Evolutionary conservation across 2,113 vertebrate genomes (phyloP), one percentile per base, ranked within the genome.

Genomic region (Argyrosomus japonicus): DNA sequence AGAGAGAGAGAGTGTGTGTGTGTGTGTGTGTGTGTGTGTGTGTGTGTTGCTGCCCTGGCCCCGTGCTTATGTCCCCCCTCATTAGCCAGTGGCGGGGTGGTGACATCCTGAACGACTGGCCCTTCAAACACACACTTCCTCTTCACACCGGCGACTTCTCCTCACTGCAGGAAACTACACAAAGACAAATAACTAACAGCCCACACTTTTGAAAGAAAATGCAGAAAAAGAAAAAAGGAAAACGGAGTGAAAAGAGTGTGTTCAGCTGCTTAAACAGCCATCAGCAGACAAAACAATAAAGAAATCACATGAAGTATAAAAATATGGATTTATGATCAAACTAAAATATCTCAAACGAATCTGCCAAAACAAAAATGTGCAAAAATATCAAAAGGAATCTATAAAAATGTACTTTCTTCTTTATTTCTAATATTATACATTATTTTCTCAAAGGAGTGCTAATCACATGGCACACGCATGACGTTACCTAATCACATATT

Each of bases 111-210:
- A 93, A 87, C 87, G 91, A 88, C 90, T 79, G 90, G 89, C 91
- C 90, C 93, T 94, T 94, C 93, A 95, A 94, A 93, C 92, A 94
- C 93, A 91, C 91, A 87, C 91, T 95, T 95, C 93, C 95, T 94
- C 87, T 94, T 92, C 86, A 81, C 89, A 91, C 90, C 83, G 53
- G 82, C 77, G 57, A 94, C 93, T 95, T 93, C 92, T 93, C 83
- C 85, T 77, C 74, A 36, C 82, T 32, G 79, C 89, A 93, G 89
- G 91, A 92, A 94, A 91, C 89, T 18, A 50, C 48, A 74, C 73
- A 75, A 78, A 91, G 81, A 92, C 62, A 92, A 93, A 92, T 84
- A 90, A 82, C 72, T 64, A 72, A 60, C 81, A 65, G 67, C 68
- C 68, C 15, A 68, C 15, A 68, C 57, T 56, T 79, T 86, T 56